Base-by-base conservation (phyloP, 2,888 invertebrate genomes). In the Colostygia pectinataria region DNA sequence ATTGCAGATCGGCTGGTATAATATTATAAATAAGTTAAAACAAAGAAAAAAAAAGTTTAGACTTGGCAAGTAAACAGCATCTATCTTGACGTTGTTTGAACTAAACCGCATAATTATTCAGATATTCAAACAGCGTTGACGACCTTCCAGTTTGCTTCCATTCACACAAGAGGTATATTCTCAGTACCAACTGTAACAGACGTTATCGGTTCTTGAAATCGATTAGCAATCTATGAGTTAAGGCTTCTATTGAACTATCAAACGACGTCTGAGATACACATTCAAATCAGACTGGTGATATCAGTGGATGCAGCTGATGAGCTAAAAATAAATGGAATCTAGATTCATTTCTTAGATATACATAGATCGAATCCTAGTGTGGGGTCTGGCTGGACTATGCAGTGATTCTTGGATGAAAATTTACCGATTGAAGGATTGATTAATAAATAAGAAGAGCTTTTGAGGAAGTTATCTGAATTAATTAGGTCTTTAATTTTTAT, bases 221-320 rank as follows among this genome's bases (percentile, higher is more conserved):
- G 49, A 43, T 31, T 51, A 15, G 45, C 47, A 47, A 59, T 58
- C 58, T 36, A 33, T 44, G 54, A 44, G 56, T 56, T 49, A 47
- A 57, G 55, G 52, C 59, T 49, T 41, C 53, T 51, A 58, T 60
- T 54, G 53, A 47, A 53, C 47, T 45, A 53, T 58, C 34, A 40
- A 46, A 25, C 13, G 24, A 50, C 24, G 45, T 53, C 39, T 33
- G 29, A 47, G 40, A 53, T 36, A 25, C 25, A 40, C 33, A 46
- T 46, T 33, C 34, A 40, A 33, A 46, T 33, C 31, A 8, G 32
- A 45, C 9, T 5, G 27, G 12, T 43, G 23, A 31, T 28, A 6
- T 27, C 28, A 10, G 8, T 15, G n/a, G 10, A 24, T 12, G 31
- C n/a, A 31, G 5, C 12, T 9, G 8, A 20, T 12, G 29, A 31